Evolutionary conservation across 2,113 vertebrate genomes (phyloP).

Genomic region (Marmota flaviventris): DNA sequence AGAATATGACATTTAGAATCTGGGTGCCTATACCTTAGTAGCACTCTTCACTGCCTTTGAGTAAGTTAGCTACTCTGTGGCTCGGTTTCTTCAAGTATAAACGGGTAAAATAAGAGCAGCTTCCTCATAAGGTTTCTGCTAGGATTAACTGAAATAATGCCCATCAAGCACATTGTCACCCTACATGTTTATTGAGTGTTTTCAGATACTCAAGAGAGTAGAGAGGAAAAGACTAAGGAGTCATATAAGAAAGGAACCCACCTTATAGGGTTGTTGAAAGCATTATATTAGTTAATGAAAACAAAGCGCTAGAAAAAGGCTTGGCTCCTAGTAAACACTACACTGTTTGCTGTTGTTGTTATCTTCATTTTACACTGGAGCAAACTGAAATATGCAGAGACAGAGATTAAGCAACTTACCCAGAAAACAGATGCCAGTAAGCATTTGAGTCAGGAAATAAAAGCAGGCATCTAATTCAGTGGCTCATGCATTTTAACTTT

Average conservation of each 20-base stretch:
- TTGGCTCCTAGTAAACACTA: not conserved
- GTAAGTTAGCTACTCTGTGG: not conserved
- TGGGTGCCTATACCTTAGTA: not conserved
- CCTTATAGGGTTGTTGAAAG: not conserved
- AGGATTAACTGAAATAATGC: not conserved
- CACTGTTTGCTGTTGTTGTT: not conserved
- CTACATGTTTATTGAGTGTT: too few relatives aligned
- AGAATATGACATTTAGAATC: not conserved
- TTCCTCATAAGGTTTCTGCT: accelerated
- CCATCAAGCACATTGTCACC: not conserved
- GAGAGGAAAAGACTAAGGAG: not conserved
- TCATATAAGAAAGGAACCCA: not conserved
- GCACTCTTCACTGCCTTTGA: not conserved
- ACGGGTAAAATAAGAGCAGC: not conserved
- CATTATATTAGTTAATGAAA: not conserved
- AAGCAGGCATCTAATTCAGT: not conserved
- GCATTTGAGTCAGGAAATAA: not conserved
- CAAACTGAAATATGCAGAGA: not conserved
- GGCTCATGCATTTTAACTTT: not conserved
- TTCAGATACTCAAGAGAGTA: not conserved
- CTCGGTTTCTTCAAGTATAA: not conserved
- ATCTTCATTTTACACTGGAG: not conserved
- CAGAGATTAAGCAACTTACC: not conserved
- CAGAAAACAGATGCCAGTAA: not conserved
- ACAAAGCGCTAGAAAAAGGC: not conserved